Percentiles rank a stretch among this genome's conserved stretches.
Evolutionary conservation across 2,888 invertebrate species (phyloP).

Genomic region (Dryadula phaetusa): DNA sequence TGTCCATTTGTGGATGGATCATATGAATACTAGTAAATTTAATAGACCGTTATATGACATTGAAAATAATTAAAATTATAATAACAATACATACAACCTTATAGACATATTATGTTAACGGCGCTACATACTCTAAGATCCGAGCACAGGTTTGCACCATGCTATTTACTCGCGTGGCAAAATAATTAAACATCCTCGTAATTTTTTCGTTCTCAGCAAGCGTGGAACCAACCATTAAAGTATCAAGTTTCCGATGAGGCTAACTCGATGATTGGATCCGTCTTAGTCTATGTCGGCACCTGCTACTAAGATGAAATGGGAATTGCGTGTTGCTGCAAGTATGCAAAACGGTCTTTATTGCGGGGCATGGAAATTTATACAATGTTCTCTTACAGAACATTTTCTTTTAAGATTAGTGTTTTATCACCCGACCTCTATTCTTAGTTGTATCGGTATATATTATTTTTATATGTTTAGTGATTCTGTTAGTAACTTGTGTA

Average conservation of each 20-base stretch:
- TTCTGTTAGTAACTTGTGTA: neutral
- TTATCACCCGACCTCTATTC: neutral
- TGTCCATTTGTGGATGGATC: no score
- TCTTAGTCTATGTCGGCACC: constrained; percentile 62
- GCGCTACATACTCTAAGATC: constrained; percentile 5
- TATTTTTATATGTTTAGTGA: neutral
- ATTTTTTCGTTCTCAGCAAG: constrained; percentile 65
- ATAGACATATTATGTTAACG: neutral
- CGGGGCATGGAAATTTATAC: constrained; percentile 14
- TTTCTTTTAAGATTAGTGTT: neutral
- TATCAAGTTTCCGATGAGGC: constrained; percentile 70
- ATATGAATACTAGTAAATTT: no score
- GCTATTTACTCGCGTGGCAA: constrained; percentile 40
- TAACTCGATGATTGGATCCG: constrained; percentile 77
- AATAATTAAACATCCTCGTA: constrained; percentile 44
- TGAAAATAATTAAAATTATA: neutral
- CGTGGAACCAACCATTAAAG: constrained; percentile 69
- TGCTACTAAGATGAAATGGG: constrained; percentile 50
- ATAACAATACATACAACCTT: neutral
- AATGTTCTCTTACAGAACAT: neutral
- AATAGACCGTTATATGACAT: no score
- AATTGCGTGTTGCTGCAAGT: constrained; percentile 36
- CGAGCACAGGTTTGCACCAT: constrained; percentile 26
- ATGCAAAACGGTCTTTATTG: constrained; percentile 35
- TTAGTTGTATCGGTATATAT: no score